Conservation (phyloP, 1,140 invertebrate species). For the Mylabris phalerata region DNA sequence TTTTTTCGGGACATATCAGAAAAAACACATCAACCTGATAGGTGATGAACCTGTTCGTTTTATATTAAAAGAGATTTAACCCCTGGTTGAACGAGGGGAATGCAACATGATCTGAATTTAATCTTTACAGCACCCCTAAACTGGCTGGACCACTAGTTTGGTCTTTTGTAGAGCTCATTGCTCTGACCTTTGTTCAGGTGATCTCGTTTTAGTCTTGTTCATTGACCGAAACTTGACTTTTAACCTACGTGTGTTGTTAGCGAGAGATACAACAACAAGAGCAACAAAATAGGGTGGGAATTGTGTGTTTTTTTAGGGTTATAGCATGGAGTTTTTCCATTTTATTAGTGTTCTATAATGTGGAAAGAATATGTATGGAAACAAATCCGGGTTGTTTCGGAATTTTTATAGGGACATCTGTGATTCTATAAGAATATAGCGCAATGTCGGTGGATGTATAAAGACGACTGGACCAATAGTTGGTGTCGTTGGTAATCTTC, state of each 20-base stretch:
- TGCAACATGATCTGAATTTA: slow-evolving; percentile 22
- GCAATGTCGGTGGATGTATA: slow-evolving; percentile 21
- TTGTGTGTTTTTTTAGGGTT: not conserved
- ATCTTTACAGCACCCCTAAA: slow-evolving; percentile 10
- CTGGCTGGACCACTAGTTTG: slow-evolving; percentile 17
- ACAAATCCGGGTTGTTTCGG: slow-evolving; percentile 27
- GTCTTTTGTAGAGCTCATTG: no score
- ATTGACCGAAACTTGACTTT: slow-evolving; percentile 12
- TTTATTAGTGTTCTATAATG: slow-evolving; percentile 24
- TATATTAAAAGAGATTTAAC: slow-evolving; percentile 1
- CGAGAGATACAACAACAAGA: no score
- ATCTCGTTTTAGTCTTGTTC: slow-evolving; percentile 11
- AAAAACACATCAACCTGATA: not conserved
- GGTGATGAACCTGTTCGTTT: not conserved
- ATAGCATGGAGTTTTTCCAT: not conserved
- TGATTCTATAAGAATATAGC: slow-evolving; percentile 30
- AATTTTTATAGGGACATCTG: slow-evolving; percentile 34
- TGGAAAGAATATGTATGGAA: slow-evolving; percentile 23
- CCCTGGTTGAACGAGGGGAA: slow-evolving; percentile 3
- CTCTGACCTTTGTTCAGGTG: slow-evolving; percentile 1
- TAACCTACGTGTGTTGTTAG: slow-evolving; percentile 1
- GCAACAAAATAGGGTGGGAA: no score
- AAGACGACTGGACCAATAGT: slow-evolving; percentile 31
- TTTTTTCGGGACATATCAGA: not conserved
- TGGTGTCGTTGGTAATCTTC: slow-evolving; percentile 26